These are phyloP conservation scores for Agrypnus murinus DNA, from an alignment of 2,888 invertebrate species.

Conservation along the genomic window DNA sequence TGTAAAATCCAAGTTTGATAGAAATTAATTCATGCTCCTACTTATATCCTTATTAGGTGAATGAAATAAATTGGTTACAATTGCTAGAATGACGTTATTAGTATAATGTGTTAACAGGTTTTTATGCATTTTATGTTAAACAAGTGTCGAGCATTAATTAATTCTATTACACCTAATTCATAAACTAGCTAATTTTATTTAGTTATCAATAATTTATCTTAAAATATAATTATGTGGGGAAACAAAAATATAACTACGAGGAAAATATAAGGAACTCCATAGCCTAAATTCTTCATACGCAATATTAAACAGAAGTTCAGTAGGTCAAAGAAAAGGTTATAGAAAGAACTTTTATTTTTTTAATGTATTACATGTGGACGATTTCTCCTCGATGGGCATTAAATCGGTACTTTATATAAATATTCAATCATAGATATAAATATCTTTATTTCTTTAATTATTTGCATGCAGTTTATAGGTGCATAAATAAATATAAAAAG, in stretches of 20 bases:
- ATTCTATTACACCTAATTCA: no score
- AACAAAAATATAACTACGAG: no score
- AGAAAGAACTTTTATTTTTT: constrained; percentile 41
- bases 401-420: constrained; percentile 5
- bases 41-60: background rate
- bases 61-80: no score
- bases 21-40: background rate
- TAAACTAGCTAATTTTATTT: no score
- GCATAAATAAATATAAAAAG: no score
- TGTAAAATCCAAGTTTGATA: background rate
- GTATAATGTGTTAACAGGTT: no score
- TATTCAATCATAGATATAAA: constrained; percentile 13
- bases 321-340: constrained; percentile 51
- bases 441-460: background rate
- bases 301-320: constrained; percentile 47
- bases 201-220: no score
- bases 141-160: no score
- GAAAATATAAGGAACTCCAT: background rate
- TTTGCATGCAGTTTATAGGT: no score
- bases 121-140: no score
- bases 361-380: constrained; percentile 39
- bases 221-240: no score
- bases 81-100: no score
- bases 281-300: constrained; percentile 40
- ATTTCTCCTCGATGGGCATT: constrained; percentile 39